phyloP scores from a whole-genome alignment of 2,113 vertebrate genomes.

The Phaetusa simplex region DNA sequence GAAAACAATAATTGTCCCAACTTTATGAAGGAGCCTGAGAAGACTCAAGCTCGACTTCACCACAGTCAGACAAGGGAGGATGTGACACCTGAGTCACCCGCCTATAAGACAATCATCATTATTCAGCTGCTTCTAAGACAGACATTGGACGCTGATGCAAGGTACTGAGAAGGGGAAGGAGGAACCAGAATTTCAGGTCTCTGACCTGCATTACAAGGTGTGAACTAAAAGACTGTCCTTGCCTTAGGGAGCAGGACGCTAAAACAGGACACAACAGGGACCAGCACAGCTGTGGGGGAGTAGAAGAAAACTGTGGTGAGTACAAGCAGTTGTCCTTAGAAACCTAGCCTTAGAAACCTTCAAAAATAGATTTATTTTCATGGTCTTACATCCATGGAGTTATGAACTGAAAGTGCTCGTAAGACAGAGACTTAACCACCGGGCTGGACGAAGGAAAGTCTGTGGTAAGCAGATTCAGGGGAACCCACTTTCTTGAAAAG shows the following conservation, averaged over 20 bases:
- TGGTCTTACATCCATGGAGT: neutral
- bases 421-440: neutral
- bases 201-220: neutral
- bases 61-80: neutral
- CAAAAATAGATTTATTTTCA: neutral
- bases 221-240: neutral
- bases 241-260: neutral
- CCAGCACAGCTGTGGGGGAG: neutral
- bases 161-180: neutral
- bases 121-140: neutral
- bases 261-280: neutral
- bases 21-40: neutral
- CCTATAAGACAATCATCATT: neutral
- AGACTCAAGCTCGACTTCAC: neutral
- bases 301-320: neutral
- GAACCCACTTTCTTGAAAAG: neutral
- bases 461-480: neutral
- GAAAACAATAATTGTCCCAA: neutral
- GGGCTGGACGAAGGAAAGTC: neutral
- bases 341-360: neutral
- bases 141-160: neutral
- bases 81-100: neutral
- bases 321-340: neutral
- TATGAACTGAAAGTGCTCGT: neutral
- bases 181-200: neutral